phyloP scores from a whole-genome alignment of 2,113 vertebrate species.

The Podiceps cristatus region DNA sequence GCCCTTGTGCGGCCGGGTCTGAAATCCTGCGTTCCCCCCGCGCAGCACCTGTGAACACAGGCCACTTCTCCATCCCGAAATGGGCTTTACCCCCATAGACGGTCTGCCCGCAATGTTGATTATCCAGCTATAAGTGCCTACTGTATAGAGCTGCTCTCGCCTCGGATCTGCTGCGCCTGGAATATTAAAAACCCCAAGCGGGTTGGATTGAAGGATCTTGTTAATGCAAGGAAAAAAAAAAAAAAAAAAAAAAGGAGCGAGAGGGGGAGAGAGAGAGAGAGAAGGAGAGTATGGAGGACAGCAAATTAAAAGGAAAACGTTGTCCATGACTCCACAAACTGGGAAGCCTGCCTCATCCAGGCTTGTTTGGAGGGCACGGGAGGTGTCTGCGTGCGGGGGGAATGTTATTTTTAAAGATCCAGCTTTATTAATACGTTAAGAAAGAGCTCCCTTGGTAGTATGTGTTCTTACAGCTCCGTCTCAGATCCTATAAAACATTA shows the following conservation, averaged over 20 bases:
- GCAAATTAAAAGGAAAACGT: slow-evolving; percentile 76
- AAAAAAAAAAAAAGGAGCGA: too few species aligned
- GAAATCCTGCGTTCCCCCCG: background rate
- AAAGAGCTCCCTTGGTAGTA: slow-evolving; percentile 82
- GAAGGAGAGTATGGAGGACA: slow-evolving; percentile 70
- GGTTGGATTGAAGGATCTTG: slow-evolving; percentile 48
- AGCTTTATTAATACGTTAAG: slow-evolving; percentile 83
- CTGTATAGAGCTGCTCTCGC: slow-evolving; percentile 69
- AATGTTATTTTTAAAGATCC: slow-evolving; percentile 79
- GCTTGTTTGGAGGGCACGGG: slow-evolving; percentile 40
- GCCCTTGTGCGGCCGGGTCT: background rate
- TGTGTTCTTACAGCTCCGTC: slow-evolving; percentile 82
- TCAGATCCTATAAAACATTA: slow-evolving; percentile 89
- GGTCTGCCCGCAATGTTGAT: slow-evolving; percentile 77
- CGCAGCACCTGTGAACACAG: slow-evolving; percentile 20
- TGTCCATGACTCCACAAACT: slow-evolving; percentile 66
- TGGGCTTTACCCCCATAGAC: background rate
- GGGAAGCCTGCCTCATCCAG: slow-evolving; percentile 47
- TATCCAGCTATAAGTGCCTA: slow-evolving; percentile 72
- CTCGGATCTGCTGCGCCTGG: slow-evolving; percentile 73
- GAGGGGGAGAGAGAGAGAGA: too few species aligned
- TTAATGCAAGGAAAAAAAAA: slow-evolving; percentile 22
- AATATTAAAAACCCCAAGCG: slow-evolving; percentile 67
- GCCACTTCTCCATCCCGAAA: slow-evolving; percentile 57
- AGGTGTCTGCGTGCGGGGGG: background rate